Evolutionary conservation across 2,797 vertebrate genomes (phyloP), one percentile per base, ranked within the genome.

Genomic region (Anguilla anguilla): DNA sequence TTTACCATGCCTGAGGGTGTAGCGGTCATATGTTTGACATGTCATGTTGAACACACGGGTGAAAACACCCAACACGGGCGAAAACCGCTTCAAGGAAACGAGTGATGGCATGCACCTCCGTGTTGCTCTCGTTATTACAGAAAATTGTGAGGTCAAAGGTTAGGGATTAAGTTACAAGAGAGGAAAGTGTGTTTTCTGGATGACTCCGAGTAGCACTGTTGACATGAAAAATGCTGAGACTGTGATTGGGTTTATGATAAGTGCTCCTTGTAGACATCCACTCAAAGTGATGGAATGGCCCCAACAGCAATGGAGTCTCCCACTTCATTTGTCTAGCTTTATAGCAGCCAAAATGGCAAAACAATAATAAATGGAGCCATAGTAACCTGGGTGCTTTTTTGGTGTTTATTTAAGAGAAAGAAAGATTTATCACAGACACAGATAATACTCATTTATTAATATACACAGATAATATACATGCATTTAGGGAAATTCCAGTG

Each of bases 231-330:
- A 64, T 28, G 31, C 55, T 61, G 28, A 79, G 53, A 49, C 4
- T 6, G 11, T 28, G 13, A 55, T 55, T 53, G 51, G 13, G 25
- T 55, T 83, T 11, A 51, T 83, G 31, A 39, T 39, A 43, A 82
- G 39, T 28, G 15, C n/a, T 31, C 49, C 55, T 28, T 25, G 57
- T 31, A 46, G 55, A 64, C 55, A n/a, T 39, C 15, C 49, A 59
- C 0, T 43, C 59, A 84, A 53, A 69, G 61, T 83, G 81, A 84
- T 87, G 86, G 61, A 87, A 84, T 43, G 25, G 39, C 31, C 86
- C 79, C 55, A n/a, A 6, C 13, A 61, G 28, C 46, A 3, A 10
- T 53, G 57, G 79, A 51, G 55, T 31, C 79, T 67, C 31, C 0
- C 6, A 25, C 19, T 87, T 87, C 61, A 35, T 83, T 49, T 28